Evolutionary conservation across 1,140 invertebrate species (phyloP).

Genomic region (Hycleus phaleratus): DNA sequence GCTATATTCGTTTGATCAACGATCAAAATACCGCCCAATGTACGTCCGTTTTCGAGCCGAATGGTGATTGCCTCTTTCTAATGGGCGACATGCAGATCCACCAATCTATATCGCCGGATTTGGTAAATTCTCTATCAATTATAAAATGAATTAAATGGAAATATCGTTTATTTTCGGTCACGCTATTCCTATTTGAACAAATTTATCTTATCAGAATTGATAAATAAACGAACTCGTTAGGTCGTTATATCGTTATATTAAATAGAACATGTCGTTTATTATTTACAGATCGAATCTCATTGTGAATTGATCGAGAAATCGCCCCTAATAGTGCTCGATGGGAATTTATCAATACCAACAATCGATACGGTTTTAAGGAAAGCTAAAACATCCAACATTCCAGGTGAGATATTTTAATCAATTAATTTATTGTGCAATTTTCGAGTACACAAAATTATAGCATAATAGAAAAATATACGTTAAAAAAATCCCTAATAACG

Average conservation of each 20-base stretch:
- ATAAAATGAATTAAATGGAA: no score
- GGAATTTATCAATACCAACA: constrained; percentile 61
- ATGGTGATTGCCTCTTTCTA: constrained; percentile 69
- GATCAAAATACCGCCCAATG: constrained; percentile 60
- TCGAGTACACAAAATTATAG: no score
- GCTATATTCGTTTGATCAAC: constrained; percentile 4
- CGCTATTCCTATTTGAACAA: no score
- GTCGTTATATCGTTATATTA: background rate
- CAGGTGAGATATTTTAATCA: constrained; percentile 49
- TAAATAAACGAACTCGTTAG: no score
- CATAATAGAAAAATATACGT: no score
- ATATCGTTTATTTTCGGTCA: no score
- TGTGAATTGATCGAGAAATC: constrained; percentile 49
- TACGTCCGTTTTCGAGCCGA: constrained; percentile 59
- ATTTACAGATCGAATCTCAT: constrained; percentile 46
- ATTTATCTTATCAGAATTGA: no score
- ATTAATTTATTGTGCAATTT: constrained; percentile 10
- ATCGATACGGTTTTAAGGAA: constrained; percentile 57
- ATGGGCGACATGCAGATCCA: constrained; percentile 82
- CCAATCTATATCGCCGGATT: constrained; percentile 55
- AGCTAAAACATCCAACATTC: constrained; percentile 52
- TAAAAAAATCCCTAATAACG: constrained; percentile 3
- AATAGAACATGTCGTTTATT: background rate
- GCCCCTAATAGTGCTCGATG: constrained; percentile 72
- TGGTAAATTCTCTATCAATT: constrained; percentile 40